Evolutionary conservation across 1,140 invertebrate genomes (phyloP), one percentile per base, ranked within the genome.

Genomic region (Pomacea maculata): DNA sequence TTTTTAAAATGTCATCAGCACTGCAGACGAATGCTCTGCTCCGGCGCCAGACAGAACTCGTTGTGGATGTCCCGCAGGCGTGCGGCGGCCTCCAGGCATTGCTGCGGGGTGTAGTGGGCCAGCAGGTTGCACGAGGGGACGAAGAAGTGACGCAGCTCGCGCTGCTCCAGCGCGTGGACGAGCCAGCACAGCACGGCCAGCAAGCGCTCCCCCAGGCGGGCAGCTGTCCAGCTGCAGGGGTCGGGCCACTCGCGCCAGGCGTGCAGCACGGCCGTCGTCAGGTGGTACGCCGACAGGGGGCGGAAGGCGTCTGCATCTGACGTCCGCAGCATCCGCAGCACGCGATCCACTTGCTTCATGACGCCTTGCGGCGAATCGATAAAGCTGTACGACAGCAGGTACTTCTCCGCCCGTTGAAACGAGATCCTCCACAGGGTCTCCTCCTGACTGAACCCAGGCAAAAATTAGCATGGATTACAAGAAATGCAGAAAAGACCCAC

Each of bases 391-490:
- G 65, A 67, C 64, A 84, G 79, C 11, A 84, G 79, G 70, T 80
- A 82, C 52, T 84, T 84, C 77, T 84, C 83, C 6, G 83, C 74
- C n/a, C 29, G 75, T 70, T 67, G 57, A 75, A 84, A 84, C n/a
- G 81, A 82, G 45, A 84, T 75, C 45, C 81, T 75, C 63, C 81
- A 84, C 70, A 84, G 34, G 10, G 63, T 57, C 52, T 78, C 77
- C 29, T 78, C 67, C 17, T 70, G 45, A 19, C 77, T 78, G 65
- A 17, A 45, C 17, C 9, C 10, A 25, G 29, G 45, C n/a, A 73
- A 54, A 72, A 19, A 45, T 19, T 19, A 73, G 10, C 17, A 29
- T 7, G 9, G 54, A 54, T 19, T 4, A 73, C 17, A 25, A 3
- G 54, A 17, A 14, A 55, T 21, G 17, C 45, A 52, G 54, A 15